Percentiles rank a stretch among this genome's conserved stretches.
These are phyloP conservation scores for Trachelus stipa DNA, from an alignment of 2,888 invertebrate genomes.

Conservation along the genomic window DNA sequence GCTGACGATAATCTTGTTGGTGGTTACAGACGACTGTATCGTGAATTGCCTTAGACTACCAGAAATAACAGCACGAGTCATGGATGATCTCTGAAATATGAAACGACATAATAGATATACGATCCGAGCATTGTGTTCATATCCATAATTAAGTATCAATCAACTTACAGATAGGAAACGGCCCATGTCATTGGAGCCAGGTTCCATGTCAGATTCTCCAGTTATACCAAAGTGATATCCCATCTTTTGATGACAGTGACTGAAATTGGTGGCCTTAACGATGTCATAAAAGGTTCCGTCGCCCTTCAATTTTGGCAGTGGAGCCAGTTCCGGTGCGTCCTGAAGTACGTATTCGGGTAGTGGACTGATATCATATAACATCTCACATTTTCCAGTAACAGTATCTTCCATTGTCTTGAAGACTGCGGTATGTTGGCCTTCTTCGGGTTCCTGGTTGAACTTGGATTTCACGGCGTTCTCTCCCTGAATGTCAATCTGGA, in stretches of 20 bases:
- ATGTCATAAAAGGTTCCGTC: constrained; percentile 71
- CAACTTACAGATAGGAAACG: constrained; percentile 68
- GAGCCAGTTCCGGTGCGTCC: constrained; percentile 69
- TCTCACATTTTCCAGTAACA: constrained; percentile 77
- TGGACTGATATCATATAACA: constrained; percentile 74
- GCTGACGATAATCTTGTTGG: constrained; percentile 72
- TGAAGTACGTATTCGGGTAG: constrained; percentile 71
- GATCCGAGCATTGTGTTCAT: background rate
- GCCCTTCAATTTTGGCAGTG: constrained; percentile 64
- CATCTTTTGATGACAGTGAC: constrained; percentile 73
- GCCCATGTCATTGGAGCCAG: constrained; percentile 66
- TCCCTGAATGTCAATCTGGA: constrained; percentile 71
- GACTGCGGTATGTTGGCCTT: constrained; percentile 69
- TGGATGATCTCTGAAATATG: constrained; percentile 69
- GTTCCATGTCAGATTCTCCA: constrained; percentile 70
- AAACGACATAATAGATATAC: background rate
- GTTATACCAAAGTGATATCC: constrained; percentile 76
- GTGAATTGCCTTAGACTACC: constrained; percentile 71
- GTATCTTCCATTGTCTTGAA: constrained; percentile 80
- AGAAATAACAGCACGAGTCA: constrained; percentile 71
- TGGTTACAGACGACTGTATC: constrained; percentile 75
- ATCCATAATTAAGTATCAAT: background rate
- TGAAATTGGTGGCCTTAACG: constrained; percentile 75
- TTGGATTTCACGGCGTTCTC: constrained; percentile 68
- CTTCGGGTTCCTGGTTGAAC: constrained; percentile 52